These are phyloP conservation scores for Epistrophella euchroma DNA, from an alignment of 2,888 invertebrate species.

Conservation along the genomic window DNA sequence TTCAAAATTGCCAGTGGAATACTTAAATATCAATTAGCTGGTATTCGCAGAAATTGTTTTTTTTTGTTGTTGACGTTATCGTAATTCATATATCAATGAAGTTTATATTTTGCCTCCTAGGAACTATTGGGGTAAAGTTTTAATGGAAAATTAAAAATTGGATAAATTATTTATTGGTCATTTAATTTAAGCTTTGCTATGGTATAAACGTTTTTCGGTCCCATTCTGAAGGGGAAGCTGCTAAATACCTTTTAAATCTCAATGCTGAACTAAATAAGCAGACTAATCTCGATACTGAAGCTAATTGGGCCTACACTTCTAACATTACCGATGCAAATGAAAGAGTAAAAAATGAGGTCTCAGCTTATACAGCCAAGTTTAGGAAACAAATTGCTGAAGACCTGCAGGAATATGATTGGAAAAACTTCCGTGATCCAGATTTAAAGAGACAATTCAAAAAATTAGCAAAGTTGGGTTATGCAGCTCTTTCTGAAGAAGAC, in stretches of 20 bases:
- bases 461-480: slow-evolving; percentile 89
- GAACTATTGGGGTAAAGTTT: slow-evolving; percentile 44
- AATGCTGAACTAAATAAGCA: slow-evolving; percentile 86
- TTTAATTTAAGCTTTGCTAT: slow-evolving; percentile 43
- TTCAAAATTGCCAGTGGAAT: background rate
- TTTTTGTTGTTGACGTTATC: background rate
- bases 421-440: slow-evolving; percentile 88
- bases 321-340: slow-evolving; percentile 91
- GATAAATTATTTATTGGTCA: background rate
- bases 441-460: slow-evolving; percentile 90
- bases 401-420: slow-evolving; percentile 88
- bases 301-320: slow-evolving; percentile 90
- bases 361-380: slow-evolving; percentile 81
- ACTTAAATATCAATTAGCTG: background rate
- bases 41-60: too few species aligned
- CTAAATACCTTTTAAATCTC: slow-evolving; percentile 86
- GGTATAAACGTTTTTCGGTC: slow-evolving; percentile 3
- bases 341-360: slow-evolving; percentile 83
- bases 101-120: slow-evolving; percentile 27
- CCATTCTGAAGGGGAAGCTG: slow-evolving; percentile 85
- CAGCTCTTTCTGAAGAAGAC: slow-evolving; percentile 89
- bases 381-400: slow-evolving; percentile 82
- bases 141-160: background rate
- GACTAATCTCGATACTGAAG: slow-evolving; percentile 86
- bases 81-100: slow-evolving; percentile 18